These are phyloP conservation scores for Chironomus striatipennis DNA, from an alignment of 1,140 invertebrate species.

Conservation along the genomic window DNA sequence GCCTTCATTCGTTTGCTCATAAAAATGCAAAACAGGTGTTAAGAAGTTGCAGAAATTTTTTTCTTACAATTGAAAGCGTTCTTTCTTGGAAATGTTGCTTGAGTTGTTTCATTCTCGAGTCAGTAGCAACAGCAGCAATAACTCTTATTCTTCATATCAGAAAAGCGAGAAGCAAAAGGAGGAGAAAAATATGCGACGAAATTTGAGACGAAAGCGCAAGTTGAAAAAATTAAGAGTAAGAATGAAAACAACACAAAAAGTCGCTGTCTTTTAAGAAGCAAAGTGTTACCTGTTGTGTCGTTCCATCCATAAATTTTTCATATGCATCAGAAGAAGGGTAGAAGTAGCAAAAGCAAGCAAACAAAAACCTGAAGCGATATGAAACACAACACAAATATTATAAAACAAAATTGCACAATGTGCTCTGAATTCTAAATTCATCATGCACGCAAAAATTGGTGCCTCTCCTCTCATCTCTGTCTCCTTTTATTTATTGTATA, in stretches of 20 bases:
- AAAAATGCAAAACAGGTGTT: constrained; percentile 13
- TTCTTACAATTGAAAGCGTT: not conserved
- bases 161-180: no score
- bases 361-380: not conserved
- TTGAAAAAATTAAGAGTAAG: not conserved
- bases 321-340: not conserved
- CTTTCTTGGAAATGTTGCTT: not conserved
- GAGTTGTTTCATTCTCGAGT: not conserved
- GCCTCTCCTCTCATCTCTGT: not conserved
- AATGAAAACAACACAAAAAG: not conserved
- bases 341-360: no score
- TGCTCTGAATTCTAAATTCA: constrained; percentile 13
- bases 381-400: not conserved
- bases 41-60: not conserved
- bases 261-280: not conserved
- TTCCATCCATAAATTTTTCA: constrained; percentile 14
- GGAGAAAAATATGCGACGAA: not conserved
- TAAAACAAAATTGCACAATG: constrained; percentile 7
- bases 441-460: constrained; percentile 12
- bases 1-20: not conserved
- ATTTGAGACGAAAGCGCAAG: constrained; percentile 11
- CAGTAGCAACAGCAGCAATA: not conserved
- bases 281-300: constrained; percentile 3
- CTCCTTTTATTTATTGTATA: no score
- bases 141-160: no score